Conservation (phyloP, 92 coral and sea anemone species). For the Paragorgia papillata region DNA sequence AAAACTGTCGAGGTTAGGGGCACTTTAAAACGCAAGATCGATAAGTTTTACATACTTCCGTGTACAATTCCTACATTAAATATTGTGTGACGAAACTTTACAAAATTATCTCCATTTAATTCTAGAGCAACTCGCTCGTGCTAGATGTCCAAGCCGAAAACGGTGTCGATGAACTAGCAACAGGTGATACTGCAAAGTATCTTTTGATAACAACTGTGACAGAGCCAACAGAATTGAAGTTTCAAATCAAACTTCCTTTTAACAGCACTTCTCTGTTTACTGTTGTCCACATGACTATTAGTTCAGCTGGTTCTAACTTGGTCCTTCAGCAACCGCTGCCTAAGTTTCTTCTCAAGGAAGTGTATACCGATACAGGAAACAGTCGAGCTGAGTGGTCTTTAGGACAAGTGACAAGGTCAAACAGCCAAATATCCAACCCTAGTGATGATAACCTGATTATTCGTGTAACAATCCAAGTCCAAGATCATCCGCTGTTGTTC, state of each 20-base stretch:
- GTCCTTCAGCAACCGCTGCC: not conserved
- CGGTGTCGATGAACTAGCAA: slow-evolving; percentile 4
- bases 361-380: not conserved
- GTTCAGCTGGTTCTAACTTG: not conserved
- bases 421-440: not conserved
- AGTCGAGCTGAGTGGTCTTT: slow-evolving; percentile 1
- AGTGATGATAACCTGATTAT: not conserved
- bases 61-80: too few species aligned
- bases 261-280: slow-evolving; percentile 3
- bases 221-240: not conserved
- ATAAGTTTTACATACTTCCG: too few species aligned
- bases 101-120: too few species aligned
- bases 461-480: too few species aligned
- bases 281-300: not conserved
- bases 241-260: slow-evolving; percentile 13
- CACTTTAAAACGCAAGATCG: too few species aligned
- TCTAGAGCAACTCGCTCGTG: not conserved
- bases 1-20: too few species aligned
- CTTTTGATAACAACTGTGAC: not conserved
- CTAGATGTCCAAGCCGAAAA: not conserved
- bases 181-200: not conserved
- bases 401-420: not conserved
- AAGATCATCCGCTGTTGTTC: too few species aligned
- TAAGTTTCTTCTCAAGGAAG: not conserved
- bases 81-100: too few species aligned